Conservation (phyloP, 2,888 invertebrate species). For the Tetramorium bicarinatum region DNA sequence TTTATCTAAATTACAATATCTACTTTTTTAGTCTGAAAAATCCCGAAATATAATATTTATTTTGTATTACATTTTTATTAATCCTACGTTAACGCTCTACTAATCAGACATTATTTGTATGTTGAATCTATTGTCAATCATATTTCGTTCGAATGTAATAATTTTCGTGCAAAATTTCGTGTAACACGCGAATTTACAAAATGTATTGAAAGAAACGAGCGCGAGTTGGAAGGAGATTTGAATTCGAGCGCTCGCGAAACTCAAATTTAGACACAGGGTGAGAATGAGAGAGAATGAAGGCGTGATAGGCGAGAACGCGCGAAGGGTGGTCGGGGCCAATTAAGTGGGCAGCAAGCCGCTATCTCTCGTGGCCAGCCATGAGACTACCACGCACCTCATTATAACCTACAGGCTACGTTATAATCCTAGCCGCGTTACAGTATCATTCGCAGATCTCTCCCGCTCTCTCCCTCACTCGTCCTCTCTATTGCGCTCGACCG, state of each 20-base stretch:
- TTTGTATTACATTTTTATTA: neutral
- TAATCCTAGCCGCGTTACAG: constrained; percentile 81
- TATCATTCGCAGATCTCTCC: constrained; percentile 80
- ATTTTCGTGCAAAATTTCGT: no score
- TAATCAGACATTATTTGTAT: constrained; percentile 4
- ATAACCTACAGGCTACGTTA: constrained; percentile 80
- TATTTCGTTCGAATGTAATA: neutral
- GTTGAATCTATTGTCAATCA: neutral
- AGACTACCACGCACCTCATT: constrained; percentile 82
- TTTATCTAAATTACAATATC: neutral
- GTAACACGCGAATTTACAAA: neutral
- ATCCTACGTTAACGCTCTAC: neutral
- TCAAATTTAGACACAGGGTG: constrained; percentile 40
- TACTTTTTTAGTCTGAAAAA: neutral
- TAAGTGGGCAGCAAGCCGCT: constrained; percentile 81
- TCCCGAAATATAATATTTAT: neutral
- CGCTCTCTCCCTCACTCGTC: constrained; percentile 60
- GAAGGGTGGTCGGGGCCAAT: constrained; percentile 79
- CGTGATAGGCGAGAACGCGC: constrained; percentile 64
- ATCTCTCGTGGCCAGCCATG: constrained; percentile 82
- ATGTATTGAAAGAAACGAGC: constrained; percentile 34
- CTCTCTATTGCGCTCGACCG: constrained; percentile 57
- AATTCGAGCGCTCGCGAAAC: constrained; percentile 62
- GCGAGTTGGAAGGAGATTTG: constrained; percentile 1
- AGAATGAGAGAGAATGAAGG: constrained; percentile 37